Evolutionary conservation across 2,113 vertebrate species (phyloP), one percentile per base, ranked within the genome.

Genomic region (Oreotrochilus melanogaster): DNA sequence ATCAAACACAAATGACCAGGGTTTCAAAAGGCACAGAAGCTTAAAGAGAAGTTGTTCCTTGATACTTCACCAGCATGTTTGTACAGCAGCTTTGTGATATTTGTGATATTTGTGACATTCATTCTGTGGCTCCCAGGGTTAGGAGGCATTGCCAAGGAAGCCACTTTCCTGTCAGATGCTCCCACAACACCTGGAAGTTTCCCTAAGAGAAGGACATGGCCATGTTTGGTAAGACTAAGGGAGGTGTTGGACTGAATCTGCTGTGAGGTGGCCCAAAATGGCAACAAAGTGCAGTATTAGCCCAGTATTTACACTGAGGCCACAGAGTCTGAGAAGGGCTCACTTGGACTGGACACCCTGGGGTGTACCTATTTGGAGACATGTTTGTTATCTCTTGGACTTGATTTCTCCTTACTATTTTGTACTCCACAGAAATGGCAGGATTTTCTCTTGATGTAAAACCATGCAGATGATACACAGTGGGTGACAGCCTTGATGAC

Each of bases 401-500:
- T 86, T 70, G 7, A 11, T 56, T 88, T 51, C 45, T 78, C 6
- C 69, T 62, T 89, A 50, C 12, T 61, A 1, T 70, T 72, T 80
- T 80, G 43, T 13, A 24, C 5, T 75, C 18, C 8, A 21, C 2
- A 56, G 56, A 27, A 80, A 78, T 11, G 19, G 4, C 2, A 21
- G 16, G 35, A 48, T 61, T 50, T 80, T 54, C 51, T 33, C 27
- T 58, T 62, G 42, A 22, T 54, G 14, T 65, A 30, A 76, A 61
- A 54, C 18, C 17, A 19, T 3, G 2, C 1, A 28, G 51, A n/a
- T 47, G 11, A 21, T 42, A 30, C 0, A 0, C 51, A 12, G 7
- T 19, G 31, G 23, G 13, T 58, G 78, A 42, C 31, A 74, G 16
- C 22, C 33, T 58, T 71, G 21, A 30, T 56, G 27, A 43, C 42